Conservation (phyloP, 2,113 vertebrate species). For the Tychaedon coryphoeus region DNA sequence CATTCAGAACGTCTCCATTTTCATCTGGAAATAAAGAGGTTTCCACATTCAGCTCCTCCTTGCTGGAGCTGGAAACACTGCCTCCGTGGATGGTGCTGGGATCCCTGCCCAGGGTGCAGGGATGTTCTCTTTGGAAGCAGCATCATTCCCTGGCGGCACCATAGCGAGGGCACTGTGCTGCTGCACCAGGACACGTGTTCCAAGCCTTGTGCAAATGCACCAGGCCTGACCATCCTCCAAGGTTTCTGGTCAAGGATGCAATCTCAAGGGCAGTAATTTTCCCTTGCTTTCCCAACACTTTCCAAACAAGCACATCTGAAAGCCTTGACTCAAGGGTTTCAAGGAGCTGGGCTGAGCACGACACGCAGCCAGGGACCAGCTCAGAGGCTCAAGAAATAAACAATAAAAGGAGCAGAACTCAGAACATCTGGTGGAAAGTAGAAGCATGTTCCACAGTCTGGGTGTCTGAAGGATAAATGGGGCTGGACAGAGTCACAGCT, state of each 20-base stretch:
- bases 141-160: neutral
- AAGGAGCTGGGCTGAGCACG: neutral
- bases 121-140: neutral
- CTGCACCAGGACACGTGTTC: neutral
- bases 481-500: neutral
- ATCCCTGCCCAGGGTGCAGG: neutral
- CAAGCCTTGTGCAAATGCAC: neutral
- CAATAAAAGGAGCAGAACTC: neutral
- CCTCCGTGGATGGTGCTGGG: rapidly evolving
- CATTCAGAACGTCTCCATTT: constrained; percentile 4
- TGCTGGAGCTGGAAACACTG: neutral
- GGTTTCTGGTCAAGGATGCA: neutral
- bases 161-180: rapidly evolving
- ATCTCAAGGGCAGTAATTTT: constrained; percentile 4
- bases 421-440: constrained; percentile 24
- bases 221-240: neutral
- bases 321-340: constrained; percentile 4
- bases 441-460: neutral
- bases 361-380: neutral
- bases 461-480: constrained; percentile 32
- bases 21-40: neutral
- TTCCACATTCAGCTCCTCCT: neutral
- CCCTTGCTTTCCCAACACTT: constrained; percentile 24
- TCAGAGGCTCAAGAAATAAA: constrained; percentile 3
- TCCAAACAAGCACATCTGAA: constrained; percentile 21